Evolutionary conservation across 2,797 vertebrate genomes (phyloP).

Genomic region (Parotocinclus haroldoi): DNA sequence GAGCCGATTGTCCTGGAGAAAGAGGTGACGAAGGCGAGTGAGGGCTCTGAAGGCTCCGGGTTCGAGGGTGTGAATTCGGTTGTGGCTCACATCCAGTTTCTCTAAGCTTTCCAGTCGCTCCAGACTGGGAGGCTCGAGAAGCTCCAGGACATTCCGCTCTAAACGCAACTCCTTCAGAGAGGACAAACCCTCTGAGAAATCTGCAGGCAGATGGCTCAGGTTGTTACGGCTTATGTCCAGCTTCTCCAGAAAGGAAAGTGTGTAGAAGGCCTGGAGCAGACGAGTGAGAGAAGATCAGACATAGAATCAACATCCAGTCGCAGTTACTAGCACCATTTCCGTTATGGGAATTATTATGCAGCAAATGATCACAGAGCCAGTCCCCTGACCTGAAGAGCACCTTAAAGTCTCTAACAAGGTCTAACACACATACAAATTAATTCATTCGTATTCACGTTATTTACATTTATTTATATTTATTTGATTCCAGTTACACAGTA

Average conservation of each 20-base stretch:
- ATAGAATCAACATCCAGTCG: no score
- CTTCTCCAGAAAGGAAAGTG: slow-evolving; percentile 69
- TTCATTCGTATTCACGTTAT: no score
- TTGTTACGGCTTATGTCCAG: slow-evolving; percentile 72
- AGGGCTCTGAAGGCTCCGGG: slow-evolving; percentile 67
- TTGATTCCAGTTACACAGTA: no score
- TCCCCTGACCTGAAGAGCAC: no score
- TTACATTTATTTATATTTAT: no score
- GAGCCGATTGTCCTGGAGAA: slow-evolving; percentile 65
- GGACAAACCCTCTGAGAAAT: slow-evolving; percentile 65
- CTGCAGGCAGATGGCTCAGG: slow-evolving; percentile 55
- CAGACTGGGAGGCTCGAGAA: slow-evolving; percentile 53
- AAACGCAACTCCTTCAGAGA: slow-evolving; percentile 65
- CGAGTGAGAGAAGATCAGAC: no score
- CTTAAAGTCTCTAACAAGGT: no score
- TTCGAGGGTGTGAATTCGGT: slow-evolving; percentile 59
- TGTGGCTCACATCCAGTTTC: slow-evolving; percentile 68
- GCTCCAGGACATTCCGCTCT: slow-evolving; percentile 61
- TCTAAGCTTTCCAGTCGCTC: slow-evolving; percentile 63
- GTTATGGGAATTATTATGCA: no score
- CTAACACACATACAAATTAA: no score
- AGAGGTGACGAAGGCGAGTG: slow-evolving; percentile 68
- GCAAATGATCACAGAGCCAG: no score
- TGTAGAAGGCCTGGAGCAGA: slow-evolving; percentile 52
- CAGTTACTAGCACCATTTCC: no score